Conservation (phyloP, 2,113 vertebrate species). For the Butorides virescens region DNA sequence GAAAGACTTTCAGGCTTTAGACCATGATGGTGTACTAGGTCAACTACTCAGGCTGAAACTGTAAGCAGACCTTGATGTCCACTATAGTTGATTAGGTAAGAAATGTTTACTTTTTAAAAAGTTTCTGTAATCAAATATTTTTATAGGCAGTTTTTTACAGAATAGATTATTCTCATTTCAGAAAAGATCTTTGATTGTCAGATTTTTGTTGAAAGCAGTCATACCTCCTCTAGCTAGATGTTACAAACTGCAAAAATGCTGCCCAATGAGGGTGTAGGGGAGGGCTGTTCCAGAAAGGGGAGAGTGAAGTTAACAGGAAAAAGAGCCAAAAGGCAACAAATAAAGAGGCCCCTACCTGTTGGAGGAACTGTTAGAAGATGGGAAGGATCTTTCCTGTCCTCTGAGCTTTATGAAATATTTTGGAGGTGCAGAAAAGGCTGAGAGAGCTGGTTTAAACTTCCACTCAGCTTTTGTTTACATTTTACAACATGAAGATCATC, state of each 20-base stretch:
- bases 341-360: not conserved
- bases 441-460: not conserved
- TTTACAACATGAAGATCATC: not conserved
- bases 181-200: not conserved
- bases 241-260: not conserved
- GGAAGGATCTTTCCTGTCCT: not conserved
- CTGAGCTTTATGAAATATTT: not conserved
- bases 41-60: not conserved
- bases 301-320: not conserved
- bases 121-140: not conserved
- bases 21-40: accelerated
- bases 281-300: not conserved
- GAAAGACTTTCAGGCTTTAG: not conserved
- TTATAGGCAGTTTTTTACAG: not conserved
- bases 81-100: not conserved
- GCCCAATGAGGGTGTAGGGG: not conserved
- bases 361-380: not conserved
- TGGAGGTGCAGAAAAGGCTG: not conserved
- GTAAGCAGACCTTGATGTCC: not conserved
- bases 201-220: not conserved
- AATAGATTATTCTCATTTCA: not conserved
- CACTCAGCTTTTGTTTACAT: not conserved
- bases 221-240: not conserved
- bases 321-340: not conserved
- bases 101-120: not conserved